phyloP scores from a whole-genome alignment of 2,888 invertebrate genomes.

The Diarsia brunnea region DNA sequence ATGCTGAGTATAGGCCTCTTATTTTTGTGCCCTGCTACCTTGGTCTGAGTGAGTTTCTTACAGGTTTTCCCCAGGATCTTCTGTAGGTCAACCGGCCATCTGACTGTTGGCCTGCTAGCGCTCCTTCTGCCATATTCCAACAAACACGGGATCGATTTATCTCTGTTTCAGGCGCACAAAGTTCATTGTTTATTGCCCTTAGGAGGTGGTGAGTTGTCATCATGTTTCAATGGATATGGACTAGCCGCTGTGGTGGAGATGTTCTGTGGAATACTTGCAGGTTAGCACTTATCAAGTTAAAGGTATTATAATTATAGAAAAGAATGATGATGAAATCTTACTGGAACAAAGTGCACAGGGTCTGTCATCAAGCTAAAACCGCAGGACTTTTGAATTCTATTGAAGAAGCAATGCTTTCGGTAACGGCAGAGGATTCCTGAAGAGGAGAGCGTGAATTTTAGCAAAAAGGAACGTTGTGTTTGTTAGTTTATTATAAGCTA shows the following conservation, averaged over 20 bases:
- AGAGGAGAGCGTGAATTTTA: background rate
- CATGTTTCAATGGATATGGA: slow-evolving; percentile 16
- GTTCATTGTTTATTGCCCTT: slow-evolving; percentile 3
- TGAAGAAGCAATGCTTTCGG: background rate
- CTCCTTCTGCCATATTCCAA: background rate
- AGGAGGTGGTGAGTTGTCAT: background rate
- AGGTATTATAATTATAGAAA: background rate
- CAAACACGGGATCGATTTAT: background rate
- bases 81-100: background rate
- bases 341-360: background rate
- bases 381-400: background rate
- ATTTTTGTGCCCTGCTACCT: background rate
- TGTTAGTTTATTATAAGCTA: background rate
- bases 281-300: background rate
- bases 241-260: slow-evolving; percentile 11
- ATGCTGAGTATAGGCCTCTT: background rate
- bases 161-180: slow-evolving; percentile 7
- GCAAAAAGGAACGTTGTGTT: background rate
- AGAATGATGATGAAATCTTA: background rate
- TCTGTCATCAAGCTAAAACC: background rate
- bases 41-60: background rate
- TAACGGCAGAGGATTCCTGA: background rate
- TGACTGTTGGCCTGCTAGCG: background rate
- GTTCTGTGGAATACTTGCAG: slow-evolving; percentile 20
- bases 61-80: background rate